Evolutionary conservation across 2,888 invertebrate genomes (phyloP).

Genomic region (Synanthedon vespiformis): DNA sequence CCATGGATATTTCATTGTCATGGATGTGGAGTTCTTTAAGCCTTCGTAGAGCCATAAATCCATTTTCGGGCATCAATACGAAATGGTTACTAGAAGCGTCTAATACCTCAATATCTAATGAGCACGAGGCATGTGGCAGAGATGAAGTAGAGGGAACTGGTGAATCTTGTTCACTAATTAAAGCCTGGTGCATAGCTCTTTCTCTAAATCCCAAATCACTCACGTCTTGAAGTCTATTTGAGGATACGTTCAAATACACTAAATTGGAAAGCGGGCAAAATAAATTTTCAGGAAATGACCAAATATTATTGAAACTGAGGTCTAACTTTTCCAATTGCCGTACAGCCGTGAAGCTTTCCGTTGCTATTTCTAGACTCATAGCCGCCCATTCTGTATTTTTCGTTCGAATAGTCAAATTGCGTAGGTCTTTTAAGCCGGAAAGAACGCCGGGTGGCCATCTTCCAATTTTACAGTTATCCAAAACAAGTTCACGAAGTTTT

Average conservation of each 20-base stretch:
- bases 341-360: slow-evolving; percentile 81
- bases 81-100: slow-evolving; percentile 90
- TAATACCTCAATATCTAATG: slow-evolving; percentile 83
- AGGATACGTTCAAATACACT: slow-evolving; percentile 85
- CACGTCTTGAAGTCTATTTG: slow-evolving; percentile 89
- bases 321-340: slow-evolving; percentile 86
- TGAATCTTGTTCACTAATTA: slow-evolving; percentile 73
- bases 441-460: slow-evolving; percentile 85
- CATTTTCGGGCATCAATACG: slow-evolving; percentile 83
- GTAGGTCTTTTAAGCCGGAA: slow-evolving; percentile 81
- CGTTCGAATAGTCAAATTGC: slow-evolving; percentile 87
- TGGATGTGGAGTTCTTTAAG: slow-evolving; percentile 85
- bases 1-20: slow-evolving; percentile 90
- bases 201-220: slow-evolving; percentile 88
- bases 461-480: slow-evolving; percentile 89
- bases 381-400: slow-evolving; percentile 88
- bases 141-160: slow-evolving; percentile 48
- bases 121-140: slow-evolving; percentile 72
- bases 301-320: slow-evolving; percentile 89
- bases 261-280: slow-evolving; percentile 87
- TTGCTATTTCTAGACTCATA: slow-evolving; percentile 84
- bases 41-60: slow-evolving; percentile 83
- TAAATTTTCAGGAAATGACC: slow-evolving; percentile 87
- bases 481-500: slow-evolving; percentile 81
- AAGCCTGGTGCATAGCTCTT: slow-evolving; percentile 73